Base-by-base conservation (phyloP, 1,140 invertebrate genomes). In the Diachasma alloeum region DNA sequence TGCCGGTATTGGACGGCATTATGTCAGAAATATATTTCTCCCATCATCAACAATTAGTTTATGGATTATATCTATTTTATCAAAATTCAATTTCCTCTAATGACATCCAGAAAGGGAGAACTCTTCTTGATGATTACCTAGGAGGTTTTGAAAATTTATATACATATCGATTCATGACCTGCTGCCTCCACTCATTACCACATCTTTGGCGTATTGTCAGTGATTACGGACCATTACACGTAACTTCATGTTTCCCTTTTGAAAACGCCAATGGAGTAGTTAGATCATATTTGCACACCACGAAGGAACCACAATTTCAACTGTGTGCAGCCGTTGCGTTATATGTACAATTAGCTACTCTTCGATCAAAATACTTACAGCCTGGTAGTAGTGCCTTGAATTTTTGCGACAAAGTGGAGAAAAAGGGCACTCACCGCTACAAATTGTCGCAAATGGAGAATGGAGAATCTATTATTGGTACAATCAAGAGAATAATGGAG, bases 221-320 rank as follows among this genome's bases (percentile, higher is more conserved):
- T 0, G 39, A 46, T 8, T 72, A 77, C 39, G 75, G 78, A 63
- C 72, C 78, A 36, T 59, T 77, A 13, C 76, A 53, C 56, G 59
- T 74, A n/a, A 74, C 72, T 1, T 79, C 78, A 13, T 78, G 74
- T 69, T 80, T 78, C 22, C 19, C 73, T 9, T 80, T 73, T 42
- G 69, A 80, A 66, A 78, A 80, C 39, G 10, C 72, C 15, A 80
- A 80, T 63, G 76, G 76, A 0, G 48, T 77, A 5, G 39, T 80
- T 19, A 77, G 72, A 66, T 74, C 22, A n/a, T 70, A 68, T 17
- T 8, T 69, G 8, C 74, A 75, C 36, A 66, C 59, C 0, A 75
- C 66, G 19, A 71, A 44, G 36, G 59, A 63, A 46, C 19, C 69
- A 4, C 63, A 70, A 19, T 69, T 75, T 4, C 68, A 75, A 71